phyloP scores from a whole-genome alignment of 1,140 invertebrate genomes.

The Drosophila fuyamai region DNA sequence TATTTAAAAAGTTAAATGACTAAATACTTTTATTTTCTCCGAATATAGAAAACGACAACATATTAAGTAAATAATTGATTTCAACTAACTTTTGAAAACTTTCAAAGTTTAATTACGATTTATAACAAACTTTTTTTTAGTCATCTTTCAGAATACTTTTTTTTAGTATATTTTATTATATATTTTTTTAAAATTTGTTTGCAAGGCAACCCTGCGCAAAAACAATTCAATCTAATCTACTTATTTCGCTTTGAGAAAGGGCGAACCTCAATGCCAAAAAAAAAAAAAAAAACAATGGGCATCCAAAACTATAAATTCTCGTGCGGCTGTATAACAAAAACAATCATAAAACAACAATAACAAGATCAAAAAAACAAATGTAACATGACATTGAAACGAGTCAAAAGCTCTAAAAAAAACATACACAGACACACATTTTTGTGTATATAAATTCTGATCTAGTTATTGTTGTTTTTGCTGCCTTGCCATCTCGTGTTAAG shows the following conservation, averaged over 20 bases:
- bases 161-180: too few relatives aligned
- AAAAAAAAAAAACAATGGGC: slow-evolving; percentile 49
- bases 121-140: too few relatives aligned
- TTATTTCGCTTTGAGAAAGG: slow-evolving; percentile 49
- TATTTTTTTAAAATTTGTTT: too few relatives aligned
- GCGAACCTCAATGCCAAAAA: slow-evolving; percentile 65
- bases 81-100: too few relatives aligned
- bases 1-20: too few relatives aligned
- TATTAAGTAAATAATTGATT: too few relatives aligned
- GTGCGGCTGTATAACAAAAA: slow-evolving; percentile 27
- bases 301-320: slow-evolving; percentile 28
- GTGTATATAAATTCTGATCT: slow-evolving; percentile 55
- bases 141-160: too few relatives aligned
- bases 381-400: slow-evolving; percentile 79
- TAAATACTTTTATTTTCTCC: too few relatives aligned
- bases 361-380: slow-evolving; percentile 58
- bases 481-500: slow-evolving; percentile 45
- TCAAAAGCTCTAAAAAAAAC: slow-evolving; percentile 62
- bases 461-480: slow-evolving; percentile 28
- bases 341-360: slow-evolving; percentile 29
- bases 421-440: slow-evolving; percentile 12
- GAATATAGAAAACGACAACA: too few relatives aligned
- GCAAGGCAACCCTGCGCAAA: too few relatives aligned
- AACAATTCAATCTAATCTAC: slow-evolving; percentile 62
- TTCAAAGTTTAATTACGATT: too few relatives aligned